Evolutionary conservation across 2,888 invertebrate genomes (phyloP).

Genomic region (Drosophila percnosoma): DNA sequence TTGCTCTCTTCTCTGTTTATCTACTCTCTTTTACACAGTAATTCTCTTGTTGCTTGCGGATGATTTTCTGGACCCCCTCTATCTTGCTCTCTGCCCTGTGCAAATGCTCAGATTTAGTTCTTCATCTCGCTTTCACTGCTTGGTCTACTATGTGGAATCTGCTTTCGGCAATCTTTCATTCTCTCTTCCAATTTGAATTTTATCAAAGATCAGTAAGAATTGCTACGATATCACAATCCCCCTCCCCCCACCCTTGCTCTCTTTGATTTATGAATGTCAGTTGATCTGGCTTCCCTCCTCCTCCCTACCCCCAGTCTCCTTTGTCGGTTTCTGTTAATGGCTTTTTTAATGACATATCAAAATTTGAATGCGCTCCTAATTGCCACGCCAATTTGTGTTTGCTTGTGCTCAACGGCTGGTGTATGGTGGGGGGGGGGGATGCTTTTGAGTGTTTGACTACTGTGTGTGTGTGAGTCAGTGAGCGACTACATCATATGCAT

Average conservation of each 20-base stretch:
- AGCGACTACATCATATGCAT: slow-evolving; percentile 34
- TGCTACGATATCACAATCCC: not conserved
- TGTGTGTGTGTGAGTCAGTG: slow-evolving; percentile 25
- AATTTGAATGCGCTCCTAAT: slow-evolving; percentile 53
- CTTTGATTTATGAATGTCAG: slow-evolving; percentile 14
- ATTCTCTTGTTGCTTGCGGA: not conserved
- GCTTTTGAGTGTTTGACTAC: not conserved
- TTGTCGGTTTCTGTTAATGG: not conserved
- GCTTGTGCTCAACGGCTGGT: not conserved
- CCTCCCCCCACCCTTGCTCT: not conserved
- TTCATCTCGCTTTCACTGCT: not conserved
- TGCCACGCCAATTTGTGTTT: slow-evolving; percentile 34
- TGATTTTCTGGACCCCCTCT: not conserved
- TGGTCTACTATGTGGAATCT: not conserved
- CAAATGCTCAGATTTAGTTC: not conserved
- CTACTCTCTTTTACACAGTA: not conserved
- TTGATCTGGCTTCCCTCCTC: not conserved
- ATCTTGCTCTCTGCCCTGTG: not conserved
- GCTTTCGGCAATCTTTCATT: not conserved
- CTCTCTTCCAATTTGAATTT: not conserved
- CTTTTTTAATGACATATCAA: slow-evolving; percentile 30
- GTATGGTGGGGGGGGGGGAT: not conserved
- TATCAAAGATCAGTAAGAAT: not conserved
- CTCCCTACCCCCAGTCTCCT: not conserved
- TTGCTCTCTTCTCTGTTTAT: not conserved